Conservation (phyloP, 2,888 invertebrate species). For the Thumatha senex region DNA sequence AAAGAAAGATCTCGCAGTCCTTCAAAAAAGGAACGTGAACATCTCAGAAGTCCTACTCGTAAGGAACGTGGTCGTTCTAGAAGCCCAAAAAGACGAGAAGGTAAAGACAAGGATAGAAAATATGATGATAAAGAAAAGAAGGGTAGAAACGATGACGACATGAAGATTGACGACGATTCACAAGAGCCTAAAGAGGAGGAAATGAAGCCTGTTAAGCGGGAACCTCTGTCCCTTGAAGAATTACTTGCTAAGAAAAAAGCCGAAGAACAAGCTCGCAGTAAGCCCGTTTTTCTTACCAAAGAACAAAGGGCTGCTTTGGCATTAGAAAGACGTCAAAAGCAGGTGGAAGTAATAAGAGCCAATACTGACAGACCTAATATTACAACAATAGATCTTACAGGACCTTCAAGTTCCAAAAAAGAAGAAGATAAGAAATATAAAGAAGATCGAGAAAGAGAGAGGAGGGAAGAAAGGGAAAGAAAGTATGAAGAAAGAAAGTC, state of each 20-base stretch:
- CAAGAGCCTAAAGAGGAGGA: conserved; percentile 64
- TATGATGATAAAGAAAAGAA: conserved; percentile 74
- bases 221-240: conserved; percentile 98
- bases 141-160: conserved; percentile 58
- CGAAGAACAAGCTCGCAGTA: conserved; percentile 96
- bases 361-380: conserved; percentile 80
- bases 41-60: conserved; percentile 48
- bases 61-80: conserved; percentile 64
- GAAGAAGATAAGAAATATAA: conserved; percentile 70
- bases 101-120: conserved; percentile 62
- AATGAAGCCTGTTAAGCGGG: conserved; percentile 73
- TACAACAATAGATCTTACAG: conserved; percentile 74
- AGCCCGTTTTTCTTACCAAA: conserved; percentile 98
- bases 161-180: conserved; percentile 60
- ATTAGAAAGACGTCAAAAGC: conserved; percentile 93
- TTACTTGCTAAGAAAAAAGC: conserved; percentile 97
- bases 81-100: conserved; percentile 71
- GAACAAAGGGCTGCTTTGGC: conserved; percentile 97
- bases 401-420: conserved; percentile 67
- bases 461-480: conserved; percentile 62
- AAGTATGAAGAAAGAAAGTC: conserved; percentile 80
- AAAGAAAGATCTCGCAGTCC: conserved; percentile 67
- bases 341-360: conserved; percentile 92
- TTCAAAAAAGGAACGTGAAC: conserved; percentile 55
- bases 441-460: conserved; percentile 73